phyloP scores from a whole-genome alignment of 2,888 invertebrate species.

The Tuta absoluta region DNA sequence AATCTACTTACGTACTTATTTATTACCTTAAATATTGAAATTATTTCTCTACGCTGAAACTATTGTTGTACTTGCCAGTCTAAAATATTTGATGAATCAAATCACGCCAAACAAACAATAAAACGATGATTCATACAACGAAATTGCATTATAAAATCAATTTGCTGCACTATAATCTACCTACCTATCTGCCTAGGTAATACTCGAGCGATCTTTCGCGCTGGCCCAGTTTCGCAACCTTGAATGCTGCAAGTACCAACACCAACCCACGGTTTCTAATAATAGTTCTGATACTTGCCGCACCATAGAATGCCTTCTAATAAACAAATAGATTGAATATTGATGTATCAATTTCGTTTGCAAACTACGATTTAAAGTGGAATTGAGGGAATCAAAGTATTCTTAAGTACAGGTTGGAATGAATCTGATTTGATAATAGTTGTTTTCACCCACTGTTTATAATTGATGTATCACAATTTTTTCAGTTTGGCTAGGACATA shows the following conservation, averaged over 20 bases:
- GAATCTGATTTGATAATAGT: too few species aligned
- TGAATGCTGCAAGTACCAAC: slow-evolving; percentile 45
- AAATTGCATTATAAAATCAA: not conserved
- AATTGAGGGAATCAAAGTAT: not conserved
- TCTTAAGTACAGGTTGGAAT: too few species aligned
- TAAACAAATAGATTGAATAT: slow-evolving; percentile 48
- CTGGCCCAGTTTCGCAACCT: slow-evolving; percentile 73
- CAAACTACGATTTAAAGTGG: not conserved
- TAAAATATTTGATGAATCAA: not conserved
- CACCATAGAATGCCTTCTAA: slow-evolving; percentile 51
- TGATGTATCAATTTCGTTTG: not conserved
- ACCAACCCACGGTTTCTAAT: slow-evolving; percentile 65
- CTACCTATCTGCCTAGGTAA: slow-evolving; percentile 4
- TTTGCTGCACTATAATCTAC: slow-evolving; percentile 3
- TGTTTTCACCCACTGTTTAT: too few species aligned
- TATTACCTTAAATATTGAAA: too few species aligned
- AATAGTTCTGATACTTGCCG: slow-evolving; percentile 54
- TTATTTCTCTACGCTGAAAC: too few species aligned
- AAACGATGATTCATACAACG: slow-evolving; percentile 4
- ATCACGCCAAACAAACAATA: not conserved
- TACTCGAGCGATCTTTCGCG: slow-evolving; percentile 9
- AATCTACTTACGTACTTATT: too few species aligned
- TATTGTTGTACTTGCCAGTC: too few species aligned
- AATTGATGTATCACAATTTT: too few species aligned
- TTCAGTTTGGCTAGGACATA: too few species aligned